Base-by-base conservation (phyloP, 1,140 invertebrate genomes). In the Drosophila auraria region DNA sequence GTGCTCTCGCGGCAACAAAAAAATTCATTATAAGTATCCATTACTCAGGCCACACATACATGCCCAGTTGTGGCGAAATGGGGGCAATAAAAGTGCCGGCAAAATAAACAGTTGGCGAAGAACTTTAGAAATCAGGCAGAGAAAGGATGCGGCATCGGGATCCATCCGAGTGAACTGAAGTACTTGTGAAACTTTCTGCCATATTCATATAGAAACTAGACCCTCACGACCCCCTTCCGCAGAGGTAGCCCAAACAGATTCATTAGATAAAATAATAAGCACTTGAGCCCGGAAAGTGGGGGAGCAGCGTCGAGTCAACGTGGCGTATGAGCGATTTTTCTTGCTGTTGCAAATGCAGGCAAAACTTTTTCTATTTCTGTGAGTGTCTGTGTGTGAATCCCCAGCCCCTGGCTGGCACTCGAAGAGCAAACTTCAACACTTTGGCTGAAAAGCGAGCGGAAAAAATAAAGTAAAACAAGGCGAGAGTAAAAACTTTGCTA, bases 241-340 rank as follows among this genome's bases (percentile, higher is more conserved):
- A 3, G 56, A 72, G 75, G 63, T 68, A 71, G 54, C 65, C 56
- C 69, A 87, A 91, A 86, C 82, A 90, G 86, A 90, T 90, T 90
- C 86, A 90, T 90, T 90, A 90, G 86, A 86, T 90, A 86, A 82
- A 80, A 90, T 90, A 90, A 90, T 90, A 90, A 84, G 82, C 78
- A 80, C 60, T 64, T 68, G 56, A 60, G 47, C 25, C 42, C n/a
- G 58, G 51, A 2, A 20, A 65, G 59, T 30, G 27, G 23, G 30
- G 57, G 49, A 30, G 47, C 17, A 40, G 70, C 56, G 60, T 40
- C 27, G 54, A 61, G 68, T 27, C 74, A 82, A 82, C 74, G 68
- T 64, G 47, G 80, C 80, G 80, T 82, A 83, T 87, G 83, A 87
- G 80, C 64, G 80, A 80, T 83, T 65, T 82, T 72, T 82, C 59